Conservation (phyloP, 2,113 vertebrate species). For the Osmerus mordax region DNA sequence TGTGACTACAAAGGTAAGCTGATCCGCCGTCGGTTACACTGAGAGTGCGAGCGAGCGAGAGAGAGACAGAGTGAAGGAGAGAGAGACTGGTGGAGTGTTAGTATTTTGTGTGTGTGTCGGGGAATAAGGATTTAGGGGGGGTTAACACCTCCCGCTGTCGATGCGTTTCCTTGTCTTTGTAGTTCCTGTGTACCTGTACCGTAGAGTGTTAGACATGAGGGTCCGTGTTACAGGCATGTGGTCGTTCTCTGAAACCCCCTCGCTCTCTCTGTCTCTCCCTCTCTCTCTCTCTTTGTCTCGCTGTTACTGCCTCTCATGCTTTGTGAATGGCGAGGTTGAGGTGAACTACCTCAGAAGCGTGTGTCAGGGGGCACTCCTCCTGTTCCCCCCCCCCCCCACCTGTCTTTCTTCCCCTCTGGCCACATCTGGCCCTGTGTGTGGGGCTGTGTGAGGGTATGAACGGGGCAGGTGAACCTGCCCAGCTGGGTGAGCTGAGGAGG, state of each 20-base stretch:
- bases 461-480: conserved; percentile 43
- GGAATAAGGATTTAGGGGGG: conserved; percentile 1
- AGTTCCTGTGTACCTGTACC: no score
- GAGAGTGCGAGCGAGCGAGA: conserved; percentile 20
- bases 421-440: conserved; percentile 54
- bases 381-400: not conserved
- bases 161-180: conserved; percentile 11
- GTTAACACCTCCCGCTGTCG: not conserved
- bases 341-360: conserved; percentile 26
- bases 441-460: not conserved
- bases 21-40: conserved; percentile 45
- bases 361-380: conserved; percentile 41
- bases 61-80: conserved; percentile 23
- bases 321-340: conserved; percentile 1
- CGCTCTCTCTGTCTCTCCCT: not conserved
- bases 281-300: conserved; percentile 3
- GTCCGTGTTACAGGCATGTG: no score
- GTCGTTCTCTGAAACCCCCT: no score
- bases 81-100: not conserved
- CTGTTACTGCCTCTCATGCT: not conserved
- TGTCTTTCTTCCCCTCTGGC: conserved; percentile 46
- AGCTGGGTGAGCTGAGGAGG: conserved; percentile 43
- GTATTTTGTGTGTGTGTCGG: not conserved
- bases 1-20: conserved; percentile 82
- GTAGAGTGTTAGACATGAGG: no score